These are phyloP conservation scores for Macaria notata DNA, from an alignment of 2,888 invertebrate species.

Conservation along the genomic window DNA sequence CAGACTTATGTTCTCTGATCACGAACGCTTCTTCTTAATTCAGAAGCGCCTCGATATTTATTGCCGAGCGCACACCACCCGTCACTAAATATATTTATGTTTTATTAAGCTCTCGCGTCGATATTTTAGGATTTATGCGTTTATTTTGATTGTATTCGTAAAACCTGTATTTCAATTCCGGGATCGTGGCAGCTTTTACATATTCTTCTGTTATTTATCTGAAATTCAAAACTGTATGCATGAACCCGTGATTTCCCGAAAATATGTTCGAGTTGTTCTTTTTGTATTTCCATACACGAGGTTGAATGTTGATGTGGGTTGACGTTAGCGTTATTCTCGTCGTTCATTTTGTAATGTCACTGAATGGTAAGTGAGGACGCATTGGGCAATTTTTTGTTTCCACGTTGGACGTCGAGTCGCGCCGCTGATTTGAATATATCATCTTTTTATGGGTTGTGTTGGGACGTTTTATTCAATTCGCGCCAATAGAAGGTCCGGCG, in stretches of 20 bases:
- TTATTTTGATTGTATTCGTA: too few species aligned
- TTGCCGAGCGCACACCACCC: not conserved
- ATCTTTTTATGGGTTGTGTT: slow-evolving; percentile 35
- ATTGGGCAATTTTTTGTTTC: slow-evolving; percentile 47
- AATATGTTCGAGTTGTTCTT: slow-evolving; percentile 43
- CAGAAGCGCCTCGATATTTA: slow-evolving; percentile 8
- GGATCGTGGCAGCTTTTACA: too few species aligned
- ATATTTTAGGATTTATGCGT: too few species aligned
- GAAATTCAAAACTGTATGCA: slow-evolving; percentile 53
- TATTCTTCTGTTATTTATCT: slow-evolving; percentile 38
- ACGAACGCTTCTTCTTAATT: slow-evolving; percentile 21
- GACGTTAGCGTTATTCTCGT: slow-evolving; percentile 52
- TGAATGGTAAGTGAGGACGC: slow-evolving; percentile 55
- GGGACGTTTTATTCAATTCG: slow-evolving; percentile 60
- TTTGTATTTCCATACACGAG: slow-evolving; percentile 43
- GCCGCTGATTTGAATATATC: slow-evolving; percentile 48
- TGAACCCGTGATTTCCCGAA: slow-evolving; percentile 47
- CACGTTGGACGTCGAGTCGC: slow-evolving; percentile 23
- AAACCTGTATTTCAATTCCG: too few species aligned
- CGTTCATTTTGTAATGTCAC: slow-evolving; percentile 53
- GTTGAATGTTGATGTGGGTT: slow-evolving; percentile 67
- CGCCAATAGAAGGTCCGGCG: slow-evolving; percentile 49
- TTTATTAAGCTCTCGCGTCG: not conserved
- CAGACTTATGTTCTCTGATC: slow-evolving; percentile 37
- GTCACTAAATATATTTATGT: not conserved